Percentiles rank a stretch among this genome's conserved stretches.
phyloP scores from a whole-genome alignment of 2,888 invertebrate species.

The Drosophila prostipennis region DNA sequence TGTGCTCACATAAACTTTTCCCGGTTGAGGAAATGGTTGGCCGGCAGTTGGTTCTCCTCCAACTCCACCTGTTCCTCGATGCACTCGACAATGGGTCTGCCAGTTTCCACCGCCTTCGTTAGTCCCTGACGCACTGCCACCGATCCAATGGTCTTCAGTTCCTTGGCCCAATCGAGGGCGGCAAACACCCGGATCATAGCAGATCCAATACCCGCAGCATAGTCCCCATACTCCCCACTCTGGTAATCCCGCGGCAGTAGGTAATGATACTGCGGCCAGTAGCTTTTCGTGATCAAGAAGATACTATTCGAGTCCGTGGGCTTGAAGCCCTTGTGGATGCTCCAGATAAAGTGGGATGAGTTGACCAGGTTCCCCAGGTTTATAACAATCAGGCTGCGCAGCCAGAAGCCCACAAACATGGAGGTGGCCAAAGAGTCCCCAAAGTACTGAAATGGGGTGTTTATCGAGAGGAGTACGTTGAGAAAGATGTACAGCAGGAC shows the following conservation, averaged over 20 bases:
- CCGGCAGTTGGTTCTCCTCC: slow-evolving; percentile 83
- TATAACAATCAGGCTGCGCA: slow-evolving; percentile 88
- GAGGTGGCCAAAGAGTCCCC: slow-evolving; percentile 88
- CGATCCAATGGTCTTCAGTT: slow-evolving; percentile 88
- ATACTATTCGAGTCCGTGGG: slow-evolving; percentile 89
- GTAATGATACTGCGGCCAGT: slow-evolving; percentile 93
- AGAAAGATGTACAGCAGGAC: slow-evolving; percentile 88
- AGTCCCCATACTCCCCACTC: slow-evolving; percentile 92
- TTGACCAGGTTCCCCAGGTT: slow-evolving; percentile 90
- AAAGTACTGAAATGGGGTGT: slow-evolving; percentile 92
- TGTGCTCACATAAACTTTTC: slow-evolving; percentile 81
- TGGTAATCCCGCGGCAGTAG: slow-evolving; percentile 92
- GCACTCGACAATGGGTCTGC: slow-evolving; percentile 86
- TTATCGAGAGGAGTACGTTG: slow-evolving; percentile 89
- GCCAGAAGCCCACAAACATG: slow-evolving; percentile 88
- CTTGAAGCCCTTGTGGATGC: slow-evolving; percentile 90
- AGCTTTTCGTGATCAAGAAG: slow-evolving; percentile 90
- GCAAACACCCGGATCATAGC: slow-evolving; percentile 89
- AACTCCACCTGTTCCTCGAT: slow-evolving; percentile 85
- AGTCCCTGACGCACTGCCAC: slow-evolving; percentile 88
- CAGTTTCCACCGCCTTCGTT: slow-evolving; percentile 86
- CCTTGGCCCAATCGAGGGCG: slow-evolving; percentile 87
- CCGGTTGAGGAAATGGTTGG: slow-evolving; percentile 85
- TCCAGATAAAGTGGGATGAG: slow-evolving; percentile 90
- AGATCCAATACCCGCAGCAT: slow-evolving; percentile 88